These are phyloP conservation scores for Dryocosmus kuriphilus DNA, from an alignment of 2,888 invertebrate species.

Conservation along the genomic window DNA sequence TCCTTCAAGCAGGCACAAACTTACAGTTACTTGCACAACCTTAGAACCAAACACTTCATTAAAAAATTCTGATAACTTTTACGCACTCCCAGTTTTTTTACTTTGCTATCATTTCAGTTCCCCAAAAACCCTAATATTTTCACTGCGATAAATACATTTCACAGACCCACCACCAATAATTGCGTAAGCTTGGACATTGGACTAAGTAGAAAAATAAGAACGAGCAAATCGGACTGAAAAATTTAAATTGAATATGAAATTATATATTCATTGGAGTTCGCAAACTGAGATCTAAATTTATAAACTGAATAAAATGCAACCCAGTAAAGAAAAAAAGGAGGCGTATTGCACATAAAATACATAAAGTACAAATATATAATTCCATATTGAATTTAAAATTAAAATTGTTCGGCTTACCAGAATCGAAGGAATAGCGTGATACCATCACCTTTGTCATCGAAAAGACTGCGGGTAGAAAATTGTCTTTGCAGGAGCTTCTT, in stretches of 20 bases:
- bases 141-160: constrained; percentile 19
- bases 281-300: constrained; percentile 48
- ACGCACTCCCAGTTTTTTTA: neutral
- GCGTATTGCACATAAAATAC: constrained; percentile 75
- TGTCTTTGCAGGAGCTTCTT: constrained; percentile 66
- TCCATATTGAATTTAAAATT: constrained; percentile 54
- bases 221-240: constrained; percentile 39
- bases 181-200: constrained; percentile 50
- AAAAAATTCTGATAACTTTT: neutral
- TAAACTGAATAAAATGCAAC: constrained; percentile 42
- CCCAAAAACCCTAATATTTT: neutral
- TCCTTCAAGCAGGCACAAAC: neutral
- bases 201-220: constrained; percentile 37
- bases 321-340: constrained; percentile 52
- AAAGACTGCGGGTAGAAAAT: constrained; percentile 65
- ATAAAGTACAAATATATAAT: constrained; percentile 53
- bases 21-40: neutral
- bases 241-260: constrained; percentile 39
- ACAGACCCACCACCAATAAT: constrained; percentile 58
- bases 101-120: neutral
- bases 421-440: constrained; percentile 67
- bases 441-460: constrained; percentile 73
- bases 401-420: constrained; percentile 71
- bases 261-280: constrained; percentile 46
- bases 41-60: constrained; percentile 8